Conservation (phyloP, 1,140 invertebrate genomes). For the Pachypsylla venusta region DNA sequence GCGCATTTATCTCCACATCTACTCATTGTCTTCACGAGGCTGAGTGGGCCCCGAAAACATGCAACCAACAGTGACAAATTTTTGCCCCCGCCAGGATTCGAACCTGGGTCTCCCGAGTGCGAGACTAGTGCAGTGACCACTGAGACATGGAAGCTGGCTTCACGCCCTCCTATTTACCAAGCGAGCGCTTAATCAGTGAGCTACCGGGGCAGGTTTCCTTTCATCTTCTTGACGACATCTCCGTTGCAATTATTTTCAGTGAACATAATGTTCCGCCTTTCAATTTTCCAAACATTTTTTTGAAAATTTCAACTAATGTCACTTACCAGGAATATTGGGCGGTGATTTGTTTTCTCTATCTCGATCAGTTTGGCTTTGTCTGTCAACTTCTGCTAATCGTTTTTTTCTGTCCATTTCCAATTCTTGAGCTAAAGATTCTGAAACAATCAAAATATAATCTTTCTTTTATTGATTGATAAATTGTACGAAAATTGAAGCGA, state of each 20-base stretch:
- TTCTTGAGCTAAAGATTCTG: slow-evolving; percentile 70
- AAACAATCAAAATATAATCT: no score
- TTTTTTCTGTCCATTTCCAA: slow-evolving; percentile 69
- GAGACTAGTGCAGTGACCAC: neutral
- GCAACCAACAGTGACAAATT: no score
- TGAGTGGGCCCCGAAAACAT: no score
- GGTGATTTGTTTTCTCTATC: neutral
- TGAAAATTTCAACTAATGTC: neutral
- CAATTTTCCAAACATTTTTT: neutral
- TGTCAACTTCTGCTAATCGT: slow-evolving; percentile 35
- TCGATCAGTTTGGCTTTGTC: slow-evolving; percentile 3
- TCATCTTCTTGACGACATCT: neutral
- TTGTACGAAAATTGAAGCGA: no score
- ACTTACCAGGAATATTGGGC: slow-evolving; percentile 2
- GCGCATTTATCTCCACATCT: no score
- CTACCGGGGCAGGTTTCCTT: neutral
- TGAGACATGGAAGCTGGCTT: neutral
- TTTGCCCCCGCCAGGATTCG: no score
- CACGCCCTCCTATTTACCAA: neutral
- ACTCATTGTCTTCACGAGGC: no score
- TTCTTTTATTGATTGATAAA: no score
- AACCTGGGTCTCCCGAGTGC: no score
- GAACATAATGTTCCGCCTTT: neutral
- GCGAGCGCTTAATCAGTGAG: neutral
- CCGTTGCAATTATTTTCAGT: neutral